Percentiles rank a stretch among this genome's conserved stretches.
These are phyloP conservation scores for Achlya flavicornis DNA, from an alignment of 2,888 invertebrate species.

Conservation along the genomic window DNA sequence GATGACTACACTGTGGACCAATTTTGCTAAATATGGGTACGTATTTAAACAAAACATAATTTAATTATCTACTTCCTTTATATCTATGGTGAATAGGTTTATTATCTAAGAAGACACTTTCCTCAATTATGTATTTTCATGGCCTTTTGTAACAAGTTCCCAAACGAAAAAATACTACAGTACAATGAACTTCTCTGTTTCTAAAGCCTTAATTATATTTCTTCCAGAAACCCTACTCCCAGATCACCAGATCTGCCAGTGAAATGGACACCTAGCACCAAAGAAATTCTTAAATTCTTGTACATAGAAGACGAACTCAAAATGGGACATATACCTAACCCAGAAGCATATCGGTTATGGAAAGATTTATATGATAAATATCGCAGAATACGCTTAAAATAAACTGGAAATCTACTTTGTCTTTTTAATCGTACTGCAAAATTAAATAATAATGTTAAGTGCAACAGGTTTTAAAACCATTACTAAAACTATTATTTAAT, in stretches of 20 bases:
- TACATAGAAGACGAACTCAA: constrained; percentile 51
- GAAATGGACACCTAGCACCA: constrained; percentile 45
- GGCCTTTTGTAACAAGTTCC: too few relatives aligned
- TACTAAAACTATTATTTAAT: too few relatives aligned
- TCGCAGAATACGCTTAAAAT: constrained; percentile 34
- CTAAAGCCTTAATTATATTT: constrained; percentile 3
- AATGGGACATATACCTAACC: constrained; percentile 53
- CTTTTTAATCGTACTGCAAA: background rate
- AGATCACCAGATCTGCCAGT: constrained; percentile 31
- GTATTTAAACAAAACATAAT: constrained; percentile 19
- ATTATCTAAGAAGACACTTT: too few relatives aligned
- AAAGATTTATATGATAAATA: constrained; percentile 50
- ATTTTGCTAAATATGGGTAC: constrained; percentile 75
- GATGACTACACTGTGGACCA: constrained; percentile 71
- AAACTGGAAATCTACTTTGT: constrained; percentile 21
- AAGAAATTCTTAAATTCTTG: constrained; percentile 40
- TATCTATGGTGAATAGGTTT: background rate
- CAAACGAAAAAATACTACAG: too few relatives aligned
- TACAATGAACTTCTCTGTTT: background rate
- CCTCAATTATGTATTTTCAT: too few relatives aligned
- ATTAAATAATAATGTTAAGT: background rate
- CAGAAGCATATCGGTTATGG: constrained; percentile 52
- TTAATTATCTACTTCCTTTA: background rate
- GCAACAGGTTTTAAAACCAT: background rate
- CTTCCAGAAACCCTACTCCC: constrained; percentile 63